phyloP scores from a whole-genome alignment of 2,797 vertebrate species.

The Natrix natrix region DNA sequence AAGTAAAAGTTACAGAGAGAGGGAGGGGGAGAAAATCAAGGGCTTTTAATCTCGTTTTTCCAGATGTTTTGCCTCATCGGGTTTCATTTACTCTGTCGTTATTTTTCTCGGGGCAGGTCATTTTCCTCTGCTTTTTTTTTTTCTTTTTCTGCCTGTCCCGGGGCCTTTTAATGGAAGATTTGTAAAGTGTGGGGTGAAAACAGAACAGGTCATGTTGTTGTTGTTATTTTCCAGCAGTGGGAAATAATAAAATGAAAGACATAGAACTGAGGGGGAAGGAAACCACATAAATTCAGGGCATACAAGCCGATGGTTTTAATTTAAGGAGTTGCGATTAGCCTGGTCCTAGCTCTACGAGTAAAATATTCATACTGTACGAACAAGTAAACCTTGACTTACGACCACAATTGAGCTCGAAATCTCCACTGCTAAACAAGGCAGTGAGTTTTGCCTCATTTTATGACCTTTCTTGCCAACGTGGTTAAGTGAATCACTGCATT shows the following conservation, averaged over 20 bases:
- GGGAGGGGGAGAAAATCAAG: background rate
- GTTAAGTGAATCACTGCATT: too few species aligned
- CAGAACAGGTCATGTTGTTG: background rate
- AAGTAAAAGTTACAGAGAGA: background rate
- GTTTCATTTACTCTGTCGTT: conserved; percentile 22
- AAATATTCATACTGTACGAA: too few species aligned
- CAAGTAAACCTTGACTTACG: too few species aligned
- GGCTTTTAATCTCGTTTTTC: conserved; percentile 28
- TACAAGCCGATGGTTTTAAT: background rate
- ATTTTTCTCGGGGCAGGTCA: background rate
- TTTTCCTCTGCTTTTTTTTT: background rate
- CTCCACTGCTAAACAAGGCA: too few species aligned
- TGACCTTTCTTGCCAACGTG: too few species aligned
- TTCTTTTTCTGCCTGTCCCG: background rate
- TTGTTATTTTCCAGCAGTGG: conserved; percentile 2
- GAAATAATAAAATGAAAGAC: background rate
- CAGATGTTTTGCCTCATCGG: conserved; percentile 27
- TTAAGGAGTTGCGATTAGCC: background rate
- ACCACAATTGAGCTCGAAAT: too few species aligned
- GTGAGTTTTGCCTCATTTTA: too few species aligned
- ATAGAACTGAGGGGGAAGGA: accelerated
- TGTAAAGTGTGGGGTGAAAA: conserved; percentile 6
- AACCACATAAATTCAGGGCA: background rate
- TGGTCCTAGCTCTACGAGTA: background rate
- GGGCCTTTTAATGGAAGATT: conserved; percentile 18